phyloP scores from a whole-genome alignment of 2,113 vertebrate species.

The Psettodes erumei region DNA sequence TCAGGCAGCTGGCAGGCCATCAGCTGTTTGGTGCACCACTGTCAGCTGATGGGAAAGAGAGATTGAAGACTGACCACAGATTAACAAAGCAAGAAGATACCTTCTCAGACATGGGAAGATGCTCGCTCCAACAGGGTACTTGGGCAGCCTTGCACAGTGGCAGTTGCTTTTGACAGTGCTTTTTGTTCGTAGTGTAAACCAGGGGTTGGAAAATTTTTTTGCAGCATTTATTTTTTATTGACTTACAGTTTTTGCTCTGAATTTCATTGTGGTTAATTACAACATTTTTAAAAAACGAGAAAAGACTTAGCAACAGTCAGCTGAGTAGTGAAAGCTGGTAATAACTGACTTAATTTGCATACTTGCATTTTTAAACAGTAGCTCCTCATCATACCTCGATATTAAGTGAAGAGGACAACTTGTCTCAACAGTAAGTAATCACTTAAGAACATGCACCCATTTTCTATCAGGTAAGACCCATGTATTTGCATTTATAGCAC shows the following conservation, averaged over 20 bases:
- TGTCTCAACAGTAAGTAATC: too few species aligned
- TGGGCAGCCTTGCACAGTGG: background rate
- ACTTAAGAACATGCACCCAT: too few species aligned
- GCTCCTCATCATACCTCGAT: background rate
- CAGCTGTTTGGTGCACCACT: constrained; percentile 41
- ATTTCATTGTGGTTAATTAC: background rate
- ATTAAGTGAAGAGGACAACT: background rate
- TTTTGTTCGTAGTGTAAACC: background rate
- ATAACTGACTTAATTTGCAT: background rate
- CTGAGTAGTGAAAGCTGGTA: background rate
- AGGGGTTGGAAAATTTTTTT: background rate
- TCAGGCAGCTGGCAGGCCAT: constrained; percentile 49
- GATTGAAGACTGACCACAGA: constrained; percentile 7
- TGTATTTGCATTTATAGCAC: constrained; percentile 1
- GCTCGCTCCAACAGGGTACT: background rate
- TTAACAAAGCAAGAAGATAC: constrained; percentile 3
- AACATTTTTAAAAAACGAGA: background rate
- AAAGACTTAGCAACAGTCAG: background rate
- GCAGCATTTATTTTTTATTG: background rate
- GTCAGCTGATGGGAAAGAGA: constrained; percentile 50
- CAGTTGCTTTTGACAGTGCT: background rate
- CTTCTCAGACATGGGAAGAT: constrained; percentile 30
- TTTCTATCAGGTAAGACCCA: background rate
- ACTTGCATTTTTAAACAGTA: constrained; percentile 1
- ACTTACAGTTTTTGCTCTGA: background rate